Base-by-base conservation (phyloP, 2,113 vertebrate species). In the Rhinolophus ferrumequinum region DNA sequence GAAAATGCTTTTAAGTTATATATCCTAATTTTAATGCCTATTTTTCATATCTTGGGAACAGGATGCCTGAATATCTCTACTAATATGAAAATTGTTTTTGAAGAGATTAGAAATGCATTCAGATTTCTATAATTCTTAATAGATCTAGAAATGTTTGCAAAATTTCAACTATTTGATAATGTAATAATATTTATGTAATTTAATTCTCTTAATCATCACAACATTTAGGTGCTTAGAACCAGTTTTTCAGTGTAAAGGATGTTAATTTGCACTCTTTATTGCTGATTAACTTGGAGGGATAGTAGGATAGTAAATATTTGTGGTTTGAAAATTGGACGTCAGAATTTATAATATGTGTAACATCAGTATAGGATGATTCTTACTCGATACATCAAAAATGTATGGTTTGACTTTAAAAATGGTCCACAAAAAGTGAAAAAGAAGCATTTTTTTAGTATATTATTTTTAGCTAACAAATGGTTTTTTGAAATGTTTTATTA, bases 401-500 rank as follows among this genome's bases (percentile, higher is more conserved):
- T 93, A 80, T 97, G 72, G 67, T 93, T 93, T 96, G 93, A 60
- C 19, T 93, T 95, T 69, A 72, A 80, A 97, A 94, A 80, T 81
- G 73, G 72, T 84, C 54, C 82, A 95, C 69, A 93, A 95, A 96
- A 96, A 95, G 75, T 90, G 80, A 97, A 88, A 82, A 26, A 89
- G 82, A 72, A 93, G 47, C 41, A 60, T 97, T 92, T 97, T 81
- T 50, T 66, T 38, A 58, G 24, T 70, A 22, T 33, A 56, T 85
- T 96, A 82, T 94, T 97, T 96, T 96, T 95, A 97, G 90, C 79
- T 87, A 92, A 62, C 35, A 93, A 83, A 94, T 96, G 86, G 22
- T 95, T 93, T 96, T 64, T 95, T 81, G 44, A 88, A 16, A 79
- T 93, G 62, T 80, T 95, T 73, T 93, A 91, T 88, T 88, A 93